Evolutionary conservation across 2,888 invertebrate species (phyloP).

Genomic region (Diaphora mendica): DNA sequence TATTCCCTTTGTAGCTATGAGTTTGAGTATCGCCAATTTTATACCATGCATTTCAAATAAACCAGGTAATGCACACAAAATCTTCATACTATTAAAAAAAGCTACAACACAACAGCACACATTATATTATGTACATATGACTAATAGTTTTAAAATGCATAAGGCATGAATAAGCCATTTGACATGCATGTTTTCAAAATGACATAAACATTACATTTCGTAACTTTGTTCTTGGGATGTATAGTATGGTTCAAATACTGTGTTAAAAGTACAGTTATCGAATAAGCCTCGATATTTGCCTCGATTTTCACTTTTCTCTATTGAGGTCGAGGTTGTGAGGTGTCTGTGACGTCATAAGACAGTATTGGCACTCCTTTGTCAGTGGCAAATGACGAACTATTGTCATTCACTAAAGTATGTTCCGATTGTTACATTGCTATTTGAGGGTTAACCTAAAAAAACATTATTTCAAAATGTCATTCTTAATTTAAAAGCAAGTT

Average conservation of each 20-base stretch:
- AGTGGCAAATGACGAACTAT: conserved; percentile 43
- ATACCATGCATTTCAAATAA: neutral
- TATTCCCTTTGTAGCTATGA: neutral
- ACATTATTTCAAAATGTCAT: neutral
- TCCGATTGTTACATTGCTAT: neutral
- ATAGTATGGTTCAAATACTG: conserved; percentile 3
- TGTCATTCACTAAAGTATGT: conserved; percentile 29
- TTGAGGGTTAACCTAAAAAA: conserved; percentile 17
- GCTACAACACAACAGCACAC: conserved; percentile 1
- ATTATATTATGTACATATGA: conserved; percentile 19
- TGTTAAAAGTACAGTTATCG: conserved; percentile 32
- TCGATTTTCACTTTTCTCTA: conserved; percentile 77
- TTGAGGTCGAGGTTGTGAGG: conserved; percentile 78
- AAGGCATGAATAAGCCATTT: conserved; percentile 42
- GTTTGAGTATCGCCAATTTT: neutral
- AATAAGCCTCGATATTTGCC: conserved; percentile 57
- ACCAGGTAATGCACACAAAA: neutral
- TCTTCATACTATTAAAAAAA: neutral
- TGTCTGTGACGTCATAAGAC: conserved; percentile 63
- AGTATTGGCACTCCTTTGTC: conserved; percentile 31
- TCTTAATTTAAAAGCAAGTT: conserved; percentile 6
- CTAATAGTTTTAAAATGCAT: conserved; percentile 41
- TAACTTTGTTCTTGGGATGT: conserved; percentile 28
- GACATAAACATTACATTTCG: conserved; percentile 40
- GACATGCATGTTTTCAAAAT: conserved; percentile 36